Percentiles rank a stretch among this genome's conserved stretches.
Conservation (phyloP, 2,797 vertebrate species). For the Bradypodion ventrale region DNA sequence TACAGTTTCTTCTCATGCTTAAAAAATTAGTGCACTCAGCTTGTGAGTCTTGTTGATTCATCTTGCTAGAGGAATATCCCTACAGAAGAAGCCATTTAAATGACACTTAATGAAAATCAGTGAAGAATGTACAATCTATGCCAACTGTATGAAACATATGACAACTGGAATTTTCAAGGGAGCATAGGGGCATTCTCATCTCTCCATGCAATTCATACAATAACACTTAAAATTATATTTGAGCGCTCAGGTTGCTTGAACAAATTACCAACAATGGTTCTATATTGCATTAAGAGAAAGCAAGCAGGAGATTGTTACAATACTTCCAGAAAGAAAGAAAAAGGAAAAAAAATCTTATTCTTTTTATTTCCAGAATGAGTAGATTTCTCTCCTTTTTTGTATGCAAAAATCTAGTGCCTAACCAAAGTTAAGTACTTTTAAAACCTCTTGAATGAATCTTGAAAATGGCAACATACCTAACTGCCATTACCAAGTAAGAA, state of each 20-base stretch:
- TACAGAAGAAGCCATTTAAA: slow-evolving; percentile 11
- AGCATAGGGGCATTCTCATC: slow-evolving; percentile 17
- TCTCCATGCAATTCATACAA: slow-evolving; percentile 2
- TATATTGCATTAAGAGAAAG: not conserved
- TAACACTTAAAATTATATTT: slow-evolving; percentile 3
- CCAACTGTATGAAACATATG: slow-evolving; percentile 34
- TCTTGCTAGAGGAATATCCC: slow-evolving; percentile 19
- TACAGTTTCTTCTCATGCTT: not conserved
- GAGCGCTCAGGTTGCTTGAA: slow-evolving; percentile 7
- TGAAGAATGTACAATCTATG: slow-evolving; percentile 26
- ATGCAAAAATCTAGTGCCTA: not conserved
- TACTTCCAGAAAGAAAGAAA: not conserved
- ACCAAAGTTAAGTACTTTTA: not conserved
- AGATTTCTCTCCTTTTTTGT: not conserved
- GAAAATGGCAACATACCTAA: not conserved
- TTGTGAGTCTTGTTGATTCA: not conserved
- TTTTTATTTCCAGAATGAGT: no score
- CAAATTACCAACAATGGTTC: not conserved
- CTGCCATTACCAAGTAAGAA: not conserved
- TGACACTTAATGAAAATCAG: slow-evolving; percentile 28
- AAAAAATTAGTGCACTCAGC: not conserved
- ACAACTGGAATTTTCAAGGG: slow-evolving; percentile 23
- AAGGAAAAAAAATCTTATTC: no score
- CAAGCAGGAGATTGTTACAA: not conserved
- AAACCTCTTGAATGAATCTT: not conserved